Conservation (phyloP, 2,113 vertebrate genomes). For the Rhombomys opimus region DNA sequence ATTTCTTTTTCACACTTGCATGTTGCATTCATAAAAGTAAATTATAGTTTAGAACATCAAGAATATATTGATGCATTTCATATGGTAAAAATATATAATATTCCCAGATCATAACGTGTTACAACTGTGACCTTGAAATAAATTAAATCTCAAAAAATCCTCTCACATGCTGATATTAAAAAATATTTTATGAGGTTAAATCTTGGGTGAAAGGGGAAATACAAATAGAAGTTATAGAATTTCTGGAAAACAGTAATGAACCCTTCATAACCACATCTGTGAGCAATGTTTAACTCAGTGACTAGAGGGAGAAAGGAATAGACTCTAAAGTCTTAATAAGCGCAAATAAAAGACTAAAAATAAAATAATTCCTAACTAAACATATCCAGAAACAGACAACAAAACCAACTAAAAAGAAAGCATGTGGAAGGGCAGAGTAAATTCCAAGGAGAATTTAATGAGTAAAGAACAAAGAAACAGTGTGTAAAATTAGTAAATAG, state of each 20-base stretch:
- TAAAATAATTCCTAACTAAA: neutral
- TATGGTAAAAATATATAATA: neutral
- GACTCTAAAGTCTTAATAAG: neutral
- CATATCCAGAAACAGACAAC: neutral
- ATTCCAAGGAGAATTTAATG: neutral
- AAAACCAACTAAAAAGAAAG: neutral
- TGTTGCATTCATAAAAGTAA: neutral
- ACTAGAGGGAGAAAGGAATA: neutral
- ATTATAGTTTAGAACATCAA: neutral
- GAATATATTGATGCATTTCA: neutral
- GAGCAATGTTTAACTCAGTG: neutral
- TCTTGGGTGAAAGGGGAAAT: neutral
- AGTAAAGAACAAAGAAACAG: neutral
- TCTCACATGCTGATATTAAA: neutral
- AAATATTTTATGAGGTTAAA: neutral
- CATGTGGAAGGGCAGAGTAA: neutral
- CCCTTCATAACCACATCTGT: neutral
- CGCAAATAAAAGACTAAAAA: slow-evolving; percentile 22
- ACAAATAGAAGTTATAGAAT: neutral
- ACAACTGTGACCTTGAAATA: neutral
- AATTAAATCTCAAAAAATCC: neutral
- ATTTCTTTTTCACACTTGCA: neutral
- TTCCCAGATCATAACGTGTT: neutral
- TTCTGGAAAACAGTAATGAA: neutral
- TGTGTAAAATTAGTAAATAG: neutral